A percentile compares a stretch with the other conserved stretches of the same genome.
phyloP scores from a whole-genome alignment of 1,140 invertebrate species.

The Phocides pigmalion region DNA sequence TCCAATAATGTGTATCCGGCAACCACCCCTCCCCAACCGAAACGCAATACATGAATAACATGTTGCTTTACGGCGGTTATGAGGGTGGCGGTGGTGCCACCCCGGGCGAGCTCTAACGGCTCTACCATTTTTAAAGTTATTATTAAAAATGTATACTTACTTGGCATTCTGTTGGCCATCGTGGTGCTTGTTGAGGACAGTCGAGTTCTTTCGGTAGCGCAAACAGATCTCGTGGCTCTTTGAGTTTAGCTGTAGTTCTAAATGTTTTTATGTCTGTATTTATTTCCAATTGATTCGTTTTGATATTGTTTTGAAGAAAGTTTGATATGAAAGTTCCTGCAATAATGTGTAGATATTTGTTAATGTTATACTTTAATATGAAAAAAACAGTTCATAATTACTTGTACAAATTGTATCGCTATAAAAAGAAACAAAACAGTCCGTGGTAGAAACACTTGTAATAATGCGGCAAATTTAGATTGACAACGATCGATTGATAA shows the following conservation, averaged over 20 bases:
- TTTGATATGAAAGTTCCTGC: conserved; percentile 84
- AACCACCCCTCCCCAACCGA: no score
- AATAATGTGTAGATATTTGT: conserved; percentile 22
- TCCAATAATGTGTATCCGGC: no score
- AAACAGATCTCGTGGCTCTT: conserved; percentile 88
- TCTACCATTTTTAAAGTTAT: no score
- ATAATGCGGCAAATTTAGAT: conserved; percentile 2
- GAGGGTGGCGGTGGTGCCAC: no score
- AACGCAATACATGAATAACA: no score
- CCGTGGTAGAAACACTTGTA: background rate
- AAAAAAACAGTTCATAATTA: background rate
- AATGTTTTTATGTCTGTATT: conserved; percentile 87
- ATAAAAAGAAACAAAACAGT: background rate
- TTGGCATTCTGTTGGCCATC: conserved; percentile 95
- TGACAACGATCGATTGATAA: conserved; percentile 1
- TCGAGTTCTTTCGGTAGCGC: conserved; percentile 87
- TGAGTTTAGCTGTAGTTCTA: conserved; percentile 85
- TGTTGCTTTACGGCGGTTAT: no score
- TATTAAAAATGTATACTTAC: conserved; percentile 70
- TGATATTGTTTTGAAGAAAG: conserved; percentile 85
- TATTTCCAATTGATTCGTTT: conserved; percentile 87
- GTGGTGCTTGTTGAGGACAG: conserved; percentile 89
- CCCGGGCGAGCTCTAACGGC: no score
- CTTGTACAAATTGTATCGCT: background rate
- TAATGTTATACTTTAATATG: background rate